Evolutionary conservation across 1,140 invertebrate genomes (phyloP), one percentile per base, ranked within the genome.

Genomic region (Drosophila setifemur): DNA sequence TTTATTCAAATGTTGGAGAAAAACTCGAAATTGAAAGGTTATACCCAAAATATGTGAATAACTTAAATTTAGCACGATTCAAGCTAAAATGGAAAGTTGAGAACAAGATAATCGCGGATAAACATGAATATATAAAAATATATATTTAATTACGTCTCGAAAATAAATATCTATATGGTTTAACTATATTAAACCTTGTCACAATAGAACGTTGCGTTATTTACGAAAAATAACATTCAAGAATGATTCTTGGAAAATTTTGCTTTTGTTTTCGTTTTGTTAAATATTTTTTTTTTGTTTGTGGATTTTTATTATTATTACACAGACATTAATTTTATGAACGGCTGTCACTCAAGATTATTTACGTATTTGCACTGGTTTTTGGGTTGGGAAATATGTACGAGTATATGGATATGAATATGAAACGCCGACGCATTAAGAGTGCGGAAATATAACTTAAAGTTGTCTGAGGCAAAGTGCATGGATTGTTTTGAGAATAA

Each of bases 381-480:
- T 44, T 44, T 71, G 60, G 14, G 42, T 11, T 47, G 14, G 16
- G 12, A 21, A 37, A 37, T 16, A 16, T 5, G 21, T 23, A 57
- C 12, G n/a, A n/a, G n/a, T n/a, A n/a, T n/a, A n/a, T n/a, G n/a
- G n/a, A 37, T 57, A 19, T 12, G 50, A 33, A 57, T 50, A 52
- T 18, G 44, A 50, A 73, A 45, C 70, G n/a, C 60, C 60, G 25
- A 48, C 63, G 45, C 67, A 70, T 40, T 39, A 48, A 76, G 43
- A 77, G 39, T 73, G 47, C 75, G 75, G 75, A 79, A 79, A 79
- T 79, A 79, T 79, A 79, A 79, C 47, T 79, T 79, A 63, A 49
- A 64, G 63, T 79, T 73, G 61, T 60, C 29, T 8, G 48, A 74
- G 53, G 63, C 54, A 75, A 69, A 75, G 72, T 75, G 72, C 74